phyloP scores from a whole-genome alignment of 2,888 invertebrate species.

The Drosophila sordidapex region DNA sequence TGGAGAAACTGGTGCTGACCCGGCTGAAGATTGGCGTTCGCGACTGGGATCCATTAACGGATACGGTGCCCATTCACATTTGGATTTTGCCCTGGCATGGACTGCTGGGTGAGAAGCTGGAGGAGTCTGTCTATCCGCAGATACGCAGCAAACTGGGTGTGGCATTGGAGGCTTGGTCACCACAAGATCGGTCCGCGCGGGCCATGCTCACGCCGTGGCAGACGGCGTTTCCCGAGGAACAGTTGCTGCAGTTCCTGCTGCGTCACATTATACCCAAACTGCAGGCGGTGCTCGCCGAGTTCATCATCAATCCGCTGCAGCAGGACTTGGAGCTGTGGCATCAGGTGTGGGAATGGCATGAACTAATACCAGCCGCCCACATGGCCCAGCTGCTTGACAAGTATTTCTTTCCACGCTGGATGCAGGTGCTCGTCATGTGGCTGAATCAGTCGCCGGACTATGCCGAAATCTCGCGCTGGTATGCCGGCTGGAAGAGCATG shows the following conservation, averaged over 20 bases:
- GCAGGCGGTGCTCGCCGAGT: constrained; percentile 88
- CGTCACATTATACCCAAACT: constrained; percentile 96
- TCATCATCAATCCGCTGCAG: constrained; percentile 90
- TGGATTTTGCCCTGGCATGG: constrained; percentile 99
- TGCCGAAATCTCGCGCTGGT: constrained; percentile 96
- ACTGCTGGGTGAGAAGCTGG: constrained; percentile 88
- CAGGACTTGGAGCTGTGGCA: constrained; percentile 94
- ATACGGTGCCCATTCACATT: constrained; percentile 96
- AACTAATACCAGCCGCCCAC: constrained; percentile 91
- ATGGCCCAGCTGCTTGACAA: constrained; percentile 94
- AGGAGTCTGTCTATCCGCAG: constrained; percentile 91
- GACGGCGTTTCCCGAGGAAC: constrained; percentile 89
- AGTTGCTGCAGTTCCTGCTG: constrained; percentile 92
- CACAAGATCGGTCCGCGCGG: constrained; percentile 96
- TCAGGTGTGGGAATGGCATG: constrained; percentile 97
- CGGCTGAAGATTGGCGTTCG: constrained; percentile 91
- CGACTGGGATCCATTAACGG: constrained; percentile 97
- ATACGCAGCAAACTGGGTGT: constrained; percentile 96
- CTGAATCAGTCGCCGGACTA: constrained; percentile 95
- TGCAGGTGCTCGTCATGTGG: constrained; percentile 94
- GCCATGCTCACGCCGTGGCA: constrained; percentile 97
- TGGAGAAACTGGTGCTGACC: constrained; percentile 93
- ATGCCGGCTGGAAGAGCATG: constrained; percentile 88
- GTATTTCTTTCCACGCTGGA: constrained; percentile 97
- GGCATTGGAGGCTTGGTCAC: constrained; percentile 97